Base-by-base conservation (phyloP, 1,140 invertebrate genomes). In the Penaeus chinensis region DNA sequence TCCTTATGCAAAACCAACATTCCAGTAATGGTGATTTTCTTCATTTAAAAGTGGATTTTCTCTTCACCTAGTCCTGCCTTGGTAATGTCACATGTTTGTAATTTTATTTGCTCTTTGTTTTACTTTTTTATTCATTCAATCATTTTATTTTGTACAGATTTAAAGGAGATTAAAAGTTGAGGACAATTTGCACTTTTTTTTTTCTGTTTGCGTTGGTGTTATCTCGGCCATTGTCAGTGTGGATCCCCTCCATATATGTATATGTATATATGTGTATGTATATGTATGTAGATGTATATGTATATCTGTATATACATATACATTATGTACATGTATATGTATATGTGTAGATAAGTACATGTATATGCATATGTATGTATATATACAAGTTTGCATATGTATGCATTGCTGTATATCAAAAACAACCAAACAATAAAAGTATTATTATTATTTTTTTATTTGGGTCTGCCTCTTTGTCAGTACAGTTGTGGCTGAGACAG, bases 1-100 rank as follows among this genome's bases (percentile, higher is more conserved):
- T 71, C 81, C 65, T 87, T 65, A 87, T 69, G 54, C 54, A 54
- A 27, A 74, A 27, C 27, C 71, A 74, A 74, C 71, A 74, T 74
- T 74, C 71, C 71, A 74, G 71, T 32, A 74, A 19, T 74, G 71
- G 71, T 74, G 71, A 74, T 74, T 74, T 74, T 32, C 71, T 74
- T 74, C 54, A 37, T 74, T 74, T 24, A 22, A 32, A 37, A 74
- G 71, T 74, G 42, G 71, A 37, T 74, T 74, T 74, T 27, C 27
- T 74, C 42, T 74, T 74, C 71, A 74, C 71, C 71, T 74, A 74
- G 71, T 74, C 71, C 18, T 74, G 42, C 71, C 42, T 74, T 74
- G 71, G 71, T 74, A 74, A 74, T 74, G 71, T 74, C 27, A 74
- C 24, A 2, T 74, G 54, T 54, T 54, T 54, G 54, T 54, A 13